These are phyloP conservation scores for Caprella mutica DNA, from an alignment of 2,888 invertebrate genomes.

Conservation along the genomic window DNA sequence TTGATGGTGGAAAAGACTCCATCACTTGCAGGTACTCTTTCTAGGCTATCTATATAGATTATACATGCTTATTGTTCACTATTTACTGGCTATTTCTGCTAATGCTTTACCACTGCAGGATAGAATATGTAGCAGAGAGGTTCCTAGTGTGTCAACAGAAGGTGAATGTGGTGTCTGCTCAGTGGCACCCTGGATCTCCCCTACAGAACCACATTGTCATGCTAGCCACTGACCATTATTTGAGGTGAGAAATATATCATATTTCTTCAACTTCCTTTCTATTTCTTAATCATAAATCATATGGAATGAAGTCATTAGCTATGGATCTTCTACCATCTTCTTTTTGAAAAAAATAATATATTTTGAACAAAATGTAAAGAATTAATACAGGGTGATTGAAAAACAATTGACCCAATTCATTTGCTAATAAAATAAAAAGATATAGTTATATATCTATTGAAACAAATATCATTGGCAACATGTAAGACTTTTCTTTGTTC, in stretches of 20 bases:
- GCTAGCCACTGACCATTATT: conserved; percentile 70
- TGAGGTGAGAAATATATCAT: conserved; percentile 51
- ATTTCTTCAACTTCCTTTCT: background rate
- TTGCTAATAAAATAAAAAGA: no score
- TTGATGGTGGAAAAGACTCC: conserved; percentile 54
- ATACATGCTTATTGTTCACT: no score
- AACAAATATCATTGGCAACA: no score
- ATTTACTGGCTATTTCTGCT: background rate
- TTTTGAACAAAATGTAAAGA: no score
- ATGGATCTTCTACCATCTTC: no score
- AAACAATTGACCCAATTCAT: no score
- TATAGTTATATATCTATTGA: no score
- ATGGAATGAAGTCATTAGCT: no score
- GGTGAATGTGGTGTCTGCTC: conserved; percentile 49
- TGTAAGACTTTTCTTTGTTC: no score
- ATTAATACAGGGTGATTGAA: no score
- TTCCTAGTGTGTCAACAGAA: conserved; percentile 57
- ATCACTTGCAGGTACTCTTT: conserved; percentile 58
- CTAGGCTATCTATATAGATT: background rate
- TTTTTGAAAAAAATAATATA: no score
- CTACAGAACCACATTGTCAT: conserved; percentile 63
- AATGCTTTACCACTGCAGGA: conserved; percentile 15
- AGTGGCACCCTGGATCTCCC: conserved; percentile 76
- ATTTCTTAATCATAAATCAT: background rate
- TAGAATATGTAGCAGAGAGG: conserved; percentile 59